Evolutionary conservation across 2,113 vertebrate species (phyloP), one percentile per base, ranked within the genome.

Genomic region (Climacteris rufus): DNA sequence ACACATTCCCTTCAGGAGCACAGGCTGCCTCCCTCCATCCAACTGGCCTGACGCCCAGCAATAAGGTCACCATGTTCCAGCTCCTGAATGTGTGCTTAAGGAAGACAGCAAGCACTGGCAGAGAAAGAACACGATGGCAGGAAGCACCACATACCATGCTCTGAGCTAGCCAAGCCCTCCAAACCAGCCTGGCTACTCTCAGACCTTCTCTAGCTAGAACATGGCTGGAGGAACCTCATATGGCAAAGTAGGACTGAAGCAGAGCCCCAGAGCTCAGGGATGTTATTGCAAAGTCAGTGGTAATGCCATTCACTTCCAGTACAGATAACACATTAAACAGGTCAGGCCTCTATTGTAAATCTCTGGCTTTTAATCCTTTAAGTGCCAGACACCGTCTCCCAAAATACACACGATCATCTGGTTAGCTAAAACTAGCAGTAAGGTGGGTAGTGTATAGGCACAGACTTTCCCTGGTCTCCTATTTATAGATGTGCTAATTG

Each of bases 351-450:
- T 25, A 53, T 35, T 72, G 45, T 87, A 84, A 80, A 70, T 79
- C 54, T 75, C 65, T 90, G 64, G 23, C 66, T 89, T 87, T 71
- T 83, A 87, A 88, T 94, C 50, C 52, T 86, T 56, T 60, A 82
- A 79, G 84, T 90, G 91, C 69, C 80, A 94, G 96, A 93, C 91
- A 83, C 68, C 49, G 80, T 93, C 83, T 92, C 93, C 69, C 49
- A 93, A 93, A 97, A 96, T 95, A 94, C 66, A 87, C 33, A 24
- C 5, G 9, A 59, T 91, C 96, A 71, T 93, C 93, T 94, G 82
- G 61, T 83, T 89, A 91, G 93, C 93, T 95, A 96, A 91, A 94
- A 94, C 71, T 52, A 47, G 95, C 15, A 1, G 60, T 90, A 61
- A 93, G 93, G 95, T 95, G 87, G 91, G 94, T 60, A 93, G 93